phyloP scores from a whole-genome alignment of 2,888 invertebrate genomes.

The Thecophora atra region DNA sequence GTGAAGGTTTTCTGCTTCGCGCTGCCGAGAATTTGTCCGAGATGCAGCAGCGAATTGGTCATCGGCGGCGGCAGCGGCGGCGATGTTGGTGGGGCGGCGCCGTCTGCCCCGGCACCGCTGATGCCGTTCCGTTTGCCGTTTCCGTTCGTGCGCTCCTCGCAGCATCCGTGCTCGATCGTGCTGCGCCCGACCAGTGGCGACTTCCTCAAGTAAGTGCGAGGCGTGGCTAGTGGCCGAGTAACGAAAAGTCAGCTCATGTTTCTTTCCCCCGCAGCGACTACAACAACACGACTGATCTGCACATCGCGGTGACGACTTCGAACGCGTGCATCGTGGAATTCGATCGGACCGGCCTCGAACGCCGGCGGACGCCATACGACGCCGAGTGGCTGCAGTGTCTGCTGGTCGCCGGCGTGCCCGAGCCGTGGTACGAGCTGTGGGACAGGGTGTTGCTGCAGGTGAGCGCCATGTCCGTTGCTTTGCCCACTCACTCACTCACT shows the following conservation, averaged over 20 bases:
- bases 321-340: slow-evolving; percentile 83
- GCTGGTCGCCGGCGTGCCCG: slow-evolving; percentile 75
- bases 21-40: slow-evolving; percentile 81
- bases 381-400: slow-evolving; percentile 75
- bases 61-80: slow-evolving; percentile 46
- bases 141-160: slow-evolving; percentile 84
- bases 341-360: slow-evolving; percentile 78
- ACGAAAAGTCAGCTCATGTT: background rate
- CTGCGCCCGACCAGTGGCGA: slow-evolving; percentile 88
- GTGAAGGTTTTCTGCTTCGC: slow-evolving; percentile 83
- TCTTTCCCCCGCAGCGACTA: slow-evolving; percentile 74
- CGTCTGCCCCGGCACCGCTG: slow-evolving; percentile 67
- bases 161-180: slow-evolving; percentile 82
- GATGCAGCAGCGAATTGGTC: slow-evolving; percentile 75
- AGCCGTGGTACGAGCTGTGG: slow-evolving; percentile 76
- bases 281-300: slow-evolving; percentile 83
- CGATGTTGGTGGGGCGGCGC: background rate
- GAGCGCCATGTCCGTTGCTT: slow-evolving; percentile 41
- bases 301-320: slow-evolving; percentile 90
- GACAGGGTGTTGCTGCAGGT: slow-evolving; percentile 73
- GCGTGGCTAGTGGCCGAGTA: background rate
- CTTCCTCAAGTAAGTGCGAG: slow-evolving; percentile 82
- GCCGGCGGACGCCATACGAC: slow-evolving; percentile 61
- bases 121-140: slow-evolving; percentile 86
- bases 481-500: slow-evolving; percentile 4